phyloP scores from a whole-genome alignment of 2,888 invertebrate genomes.

The Macrophya alboannulata region DNA sequence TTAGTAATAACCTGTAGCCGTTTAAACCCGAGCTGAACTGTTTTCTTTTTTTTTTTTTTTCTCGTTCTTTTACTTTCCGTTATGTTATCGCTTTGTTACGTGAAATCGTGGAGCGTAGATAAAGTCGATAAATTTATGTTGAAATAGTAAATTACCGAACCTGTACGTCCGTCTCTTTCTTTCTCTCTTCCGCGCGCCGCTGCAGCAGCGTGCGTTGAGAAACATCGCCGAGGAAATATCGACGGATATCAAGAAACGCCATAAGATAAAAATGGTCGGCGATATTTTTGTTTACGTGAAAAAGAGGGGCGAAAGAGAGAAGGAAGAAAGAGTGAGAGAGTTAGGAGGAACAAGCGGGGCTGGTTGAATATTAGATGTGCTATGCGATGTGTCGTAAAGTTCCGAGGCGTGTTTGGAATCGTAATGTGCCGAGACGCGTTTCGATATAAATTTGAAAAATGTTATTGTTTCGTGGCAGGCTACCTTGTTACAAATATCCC shows the following conservation, averaged over 20 bases:
- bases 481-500: not conserved
- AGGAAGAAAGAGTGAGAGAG: not conserved
- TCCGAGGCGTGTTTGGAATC: constrained; percentile 40
- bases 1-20: not conserved
- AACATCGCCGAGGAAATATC: constrained; percentile 17
- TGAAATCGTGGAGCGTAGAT: not conserved
- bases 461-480: constrained; percentile 19
- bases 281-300: constrained; percentile 51
- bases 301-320: not conserved
- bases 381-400: constrained; percentile 37
- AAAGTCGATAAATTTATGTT: constrained; percentile 21
- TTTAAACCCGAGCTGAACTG: not conserved
- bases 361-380: constrained; percentile 48
- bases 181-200: not conserved
- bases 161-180: not conserved
- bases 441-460: constrained; percentile 30
- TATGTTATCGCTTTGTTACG: constrained; percentile 9
- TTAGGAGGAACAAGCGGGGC: not conserved
- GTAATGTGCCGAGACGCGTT: not conserved
- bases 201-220: not conserved
- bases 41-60: not conserved
- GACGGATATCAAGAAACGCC: constrained; percentile 22
- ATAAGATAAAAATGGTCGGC: constrained; percentile 38
- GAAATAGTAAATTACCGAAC: constrained; percentile 18
- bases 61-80: not conserved